Evolutionary conservation across 37 sponge, comb jelly and placozoan species (phyloP).

Genomic region (Beroe forskalii): DNA sequence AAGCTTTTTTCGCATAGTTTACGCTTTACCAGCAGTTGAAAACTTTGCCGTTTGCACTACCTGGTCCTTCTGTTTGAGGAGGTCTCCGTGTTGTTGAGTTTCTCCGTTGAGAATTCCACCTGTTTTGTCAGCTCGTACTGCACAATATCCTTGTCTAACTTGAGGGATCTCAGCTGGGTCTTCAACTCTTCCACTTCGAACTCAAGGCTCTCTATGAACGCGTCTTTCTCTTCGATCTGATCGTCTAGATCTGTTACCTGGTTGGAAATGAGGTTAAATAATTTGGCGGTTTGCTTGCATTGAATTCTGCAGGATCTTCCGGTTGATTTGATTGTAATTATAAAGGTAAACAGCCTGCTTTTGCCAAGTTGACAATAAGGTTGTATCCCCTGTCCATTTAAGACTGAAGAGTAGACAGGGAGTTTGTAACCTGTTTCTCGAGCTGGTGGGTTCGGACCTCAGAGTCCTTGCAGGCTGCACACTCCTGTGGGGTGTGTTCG

Average conservation of each 20-base stretch:
- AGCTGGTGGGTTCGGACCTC: not conserved
- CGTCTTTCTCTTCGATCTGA: constrained; percentile 26
- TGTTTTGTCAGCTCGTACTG: constrained; percentile 2
- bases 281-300: too few species aligned
- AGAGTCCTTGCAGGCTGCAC: not conserved
- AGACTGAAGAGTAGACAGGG: too few species aligned
- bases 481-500: not conserved
- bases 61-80: too few species aligned
- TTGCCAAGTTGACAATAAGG: too few species aligned
- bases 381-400: too few species aligned
- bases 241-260: not conserved
- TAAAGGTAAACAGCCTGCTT: too few species aligned
- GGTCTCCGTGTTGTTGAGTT: constrained; percentile 2
- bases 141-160: constrained; percentile 23
- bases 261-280: too few species aligned
- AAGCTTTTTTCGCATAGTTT: too few species aligned
- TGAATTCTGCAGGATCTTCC: too few species aligned
- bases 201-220: not conserved
- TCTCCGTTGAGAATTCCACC: not conserved
- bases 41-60: too few species aligned
- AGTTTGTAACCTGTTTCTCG: constrained; percentile 9
- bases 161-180: constrained; percentile 1
- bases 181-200: constrained; percentile 1
- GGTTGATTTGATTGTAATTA: too few species aligned
- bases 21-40: too few species aligned